Percentiles rank a stretch among this genome's conserved stretches.
phyloP scores from a whole-genome alignment of 2,113 vertebrate genomes.

The Furnarius figulus region DNA sequence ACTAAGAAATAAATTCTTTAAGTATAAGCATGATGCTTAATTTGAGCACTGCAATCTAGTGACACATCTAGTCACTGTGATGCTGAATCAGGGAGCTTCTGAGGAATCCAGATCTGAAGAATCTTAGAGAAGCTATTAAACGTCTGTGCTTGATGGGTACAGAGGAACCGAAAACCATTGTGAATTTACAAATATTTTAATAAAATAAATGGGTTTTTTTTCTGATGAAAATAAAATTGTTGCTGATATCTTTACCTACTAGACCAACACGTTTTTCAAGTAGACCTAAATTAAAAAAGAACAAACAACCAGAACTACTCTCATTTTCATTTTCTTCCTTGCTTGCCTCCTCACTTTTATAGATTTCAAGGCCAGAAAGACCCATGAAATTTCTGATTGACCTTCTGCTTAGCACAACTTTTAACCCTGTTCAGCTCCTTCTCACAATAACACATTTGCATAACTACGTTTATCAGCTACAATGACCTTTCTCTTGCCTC shows the following conservation, averaged over 20 bases:
- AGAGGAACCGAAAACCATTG: neutral
- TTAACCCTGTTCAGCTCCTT: slow-evolving; percentile 20
- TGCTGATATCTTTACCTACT: neutral
- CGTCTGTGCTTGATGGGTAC: neutral
- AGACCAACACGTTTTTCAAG: neutral
- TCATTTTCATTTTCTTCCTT: neutral
- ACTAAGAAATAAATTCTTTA: neutral
- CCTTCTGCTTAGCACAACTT: slow-evolving; percentile 25
- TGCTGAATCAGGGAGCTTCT: neutral
- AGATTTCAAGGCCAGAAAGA: neutral
- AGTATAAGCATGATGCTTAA: neutral
- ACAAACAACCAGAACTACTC: neutral
- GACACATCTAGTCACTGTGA: neutral
- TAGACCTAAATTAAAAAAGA: neutral
- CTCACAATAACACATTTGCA: slow-evolving; percentile 45
- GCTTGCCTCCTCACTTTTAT: neutral
- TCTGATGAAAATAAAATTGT: neutral
- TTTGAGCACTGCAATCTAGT: neutral
- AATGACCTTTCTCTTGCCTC: slow-evolving; percentile 39
- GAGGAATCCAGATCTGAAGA: neutral
- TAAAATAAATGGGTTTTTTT: neutral
- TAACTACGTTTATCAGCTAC: slow-evolving; percentile 50
- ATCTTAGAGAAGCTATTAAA: neutral
- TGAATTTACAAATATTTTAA: neutral
- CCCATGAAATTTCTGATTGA: neutral